phyloP scores from a whole-genome alignment of 2,888 invertebrate genomes.

The Tipula unca region DNA sequence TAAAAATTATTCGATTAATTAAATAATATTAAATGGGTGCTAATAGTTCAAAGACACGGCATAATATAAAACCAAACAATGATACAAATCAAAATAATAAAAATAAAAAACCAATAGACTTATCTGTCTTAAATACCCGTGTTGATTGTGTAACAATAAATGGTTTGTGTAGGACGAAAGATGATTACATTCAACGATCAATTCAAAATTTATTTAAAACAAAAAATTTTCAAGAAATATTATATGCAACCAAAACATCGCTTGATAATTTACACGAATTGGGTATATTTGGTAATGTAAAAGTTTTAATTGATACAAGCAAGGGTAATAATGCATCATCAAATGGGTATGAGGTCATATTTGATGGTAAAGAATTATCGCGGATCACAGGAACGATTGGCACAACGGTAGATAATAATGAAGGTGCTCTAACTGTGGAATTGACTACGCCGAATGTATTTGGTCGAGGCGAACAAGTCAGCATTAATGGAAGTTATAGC shows the following conservation, averaged over 20 bases:
- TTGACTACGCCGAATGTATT: slow-evolving; percentile 72
- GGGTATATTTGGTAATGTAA: slow-evolving; percentile 83
- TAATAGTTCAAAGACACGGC: neutral
- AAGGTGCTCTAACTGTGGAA: slow-evolving; percentile 64
- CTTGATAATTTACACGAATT: slow-evolving; percentile 68
- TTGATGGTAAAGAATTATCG: slow-evolving; percentile 74
- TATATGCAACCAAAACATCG: slow-evolving; percentile 58
- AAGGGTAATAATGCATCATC: slow-evolving; percentile 66
- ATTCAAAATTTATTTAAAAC: slow-evolving; percentile 77
- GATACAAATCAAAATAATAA: neutral
- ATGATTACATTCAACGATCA: slow-evolving; percentile 74
- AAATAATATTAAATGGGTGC: neutral
- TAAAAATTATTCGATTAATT: neutral
- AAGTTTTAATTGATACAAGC: slow-evolving; percentile 80
- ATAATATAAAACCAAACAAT: neutral
- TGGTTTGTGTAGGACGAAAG: slow-evolving; percentile 77
- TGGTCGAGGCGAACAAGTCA: slow-evolving; percentile 79
- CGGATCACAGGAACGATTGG: slow-evolving; percentile 77
- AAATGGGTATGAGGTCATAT: slow-evolving; percentile 74
- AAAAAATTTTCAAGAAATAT: slow-evolving; percentile 77
- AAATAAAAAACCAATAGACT: slow-evolving; percentile 16
- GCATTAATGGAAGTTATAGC: slow-evolving; percentile 77
- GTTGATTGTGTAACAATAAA: slow-evolving; percentile 81
- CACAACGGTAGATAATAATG: slow-evolving; percentile 85
- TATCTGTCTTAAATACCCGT: slow-evolving; percentile 47